A percentile compares a stretch with the other conserved stretches of the same genome.
Evolutionary conservation across 2,888 invertebrate genomes (phyloP).

Genomic region (Belgica antarctica): DNA sequence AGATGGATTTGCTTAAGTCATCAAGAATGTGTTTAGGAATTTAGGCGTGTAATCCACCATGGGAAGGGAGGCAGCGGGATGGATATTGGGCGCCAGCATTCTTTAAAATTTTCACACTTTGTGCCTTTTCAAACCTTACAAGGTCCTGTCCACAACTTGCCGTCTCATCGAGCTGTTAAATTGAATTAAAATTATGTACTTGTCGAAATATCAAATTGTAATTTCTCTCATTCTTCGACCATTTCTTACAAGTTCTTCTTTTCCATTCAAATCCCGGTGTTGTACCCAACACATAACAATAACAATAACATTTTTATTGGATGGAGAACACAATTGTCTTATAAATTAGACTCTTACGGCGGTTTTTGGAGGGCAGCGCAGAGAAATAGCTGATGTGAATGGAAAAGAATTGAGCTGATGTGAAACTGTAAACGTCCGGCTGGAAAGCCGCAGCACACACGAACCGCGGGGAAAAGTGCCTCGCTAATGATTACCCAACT

Average conservation of each 20-base stretch:
- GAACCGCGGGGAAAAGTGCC: no score
- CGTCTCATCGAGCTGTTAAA: no score
- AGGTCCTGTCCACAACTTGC: no score
- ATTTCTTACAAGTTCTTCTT: neutral
- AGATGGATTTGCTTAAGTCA: neutral
- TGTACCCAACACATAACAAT: neutral
- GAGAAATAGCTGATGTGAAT: no score
- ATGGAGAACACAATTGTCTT: conserved; percentile 19
- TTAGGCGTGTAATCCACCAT: no score
- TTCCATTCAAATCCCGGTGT: neutral
- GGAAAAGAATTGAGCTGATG: conserved; percentile 20
- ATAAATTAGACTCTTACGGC: conserved; percentile 12
- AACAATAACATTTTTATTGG: conserved; percentile 11
- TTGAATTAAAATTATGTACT: conserved; percentile 2
- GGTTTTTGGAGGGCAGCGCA: neutral
- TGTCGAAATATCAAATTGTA: neutral
- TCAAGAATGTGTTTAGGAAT: neutral
- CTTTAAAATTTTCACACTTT: no score
- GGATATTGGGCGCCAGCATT: no score
- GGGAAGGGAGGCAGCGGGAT: no score
- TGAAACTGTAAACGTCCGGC: conserved; percentile 41
- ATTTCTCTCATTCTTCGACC: neutral
- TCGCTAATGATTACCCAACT: conserved; percentile 26
- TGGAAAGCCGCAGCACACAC: neutral
- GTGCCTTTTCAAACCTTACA: no score